Evolutionary conservation across 2,113 vertebrate genomes (phyloP).

Genomic region (Nematolebias whitei): DNA sequence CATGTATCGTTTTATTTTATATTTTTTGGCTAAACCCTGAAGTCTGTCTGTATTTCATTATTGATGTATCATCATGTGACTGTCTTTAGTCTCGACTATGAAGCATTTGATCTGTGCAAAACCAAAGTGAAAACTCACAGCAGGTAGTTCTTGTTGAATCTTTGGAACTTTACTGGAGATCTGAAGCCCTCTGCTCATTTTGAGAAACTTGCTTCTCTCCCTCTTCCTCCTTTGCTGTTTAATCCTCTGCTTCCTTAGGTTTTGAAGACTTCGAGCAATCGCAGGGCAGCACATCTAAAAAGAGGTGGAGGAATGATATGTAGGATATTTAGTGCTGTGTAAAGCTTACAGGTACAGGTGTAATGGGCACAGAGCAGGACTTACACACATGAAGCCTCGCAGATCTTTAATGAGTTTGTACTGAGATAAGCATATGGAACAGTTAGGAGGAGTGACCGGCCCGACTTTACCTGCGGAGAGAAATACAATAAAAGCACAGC

Average conservation of each 20-base stretch:
- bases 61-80: no score
- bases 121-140: constrained; percentile 28
- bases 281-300: constrained; percentile 54
- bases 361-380: constrained; percentile 7
- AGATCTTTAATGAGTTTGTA: constrained; percentile 55
- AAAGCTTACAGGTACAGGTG: neutral
- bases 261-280: constrained; percentile 38
- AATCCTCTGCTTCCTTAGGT: neutral
- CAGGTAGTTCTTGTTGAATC: neutral
- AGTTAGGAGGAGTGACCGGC: constrained; percentile 32
- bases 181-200: neutral
- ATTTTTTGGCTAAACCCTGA: no score
- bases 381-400: constrained; percentile 72
- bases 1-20: no score
- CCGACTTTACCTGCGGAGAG: constrained; percentile 37
- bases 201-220: neutral
- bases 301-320: neutral
- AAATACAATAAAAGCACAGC: neutral
- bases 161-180: constrained; percentile 1
- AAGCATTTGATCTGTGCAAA: no score
- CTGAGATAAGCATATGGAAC: constrained; percentile 30
- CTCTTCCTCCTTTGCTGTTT: neutral
- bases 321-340: neutral
- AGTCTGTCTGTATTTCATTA: no score
- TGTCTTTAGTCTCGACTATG: no score